Evolutionary conservation across 1,140 invertebrate genomes (phyloP).

Genomic region (Pissodes strobi): DNA sequence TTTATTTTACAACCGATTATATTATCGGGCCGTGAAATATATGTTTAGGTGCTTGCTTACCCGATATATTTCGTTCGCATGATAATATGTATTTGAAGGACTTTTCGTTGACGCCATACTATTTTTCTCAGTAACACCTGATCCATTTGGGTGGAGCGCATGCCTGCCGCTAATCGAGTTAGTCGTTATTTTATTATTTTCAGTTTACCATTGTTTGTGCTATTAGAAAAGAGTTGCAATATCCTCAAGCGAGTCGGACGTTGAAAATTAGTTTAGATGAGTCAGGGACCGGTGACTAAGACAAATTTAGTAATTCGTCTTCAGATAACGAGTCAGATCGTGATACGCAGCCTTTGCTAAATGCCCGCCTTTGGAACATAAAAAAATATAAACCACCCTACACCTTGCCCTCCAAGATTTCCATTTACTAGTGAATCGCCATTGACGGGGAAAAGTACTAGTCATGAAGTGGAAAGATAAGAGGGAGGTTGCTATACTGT

Average conservation of each 20-base stretch:
- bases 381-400: not conserved
- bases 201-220: too few relatives aligned
- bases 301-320: not conserved
- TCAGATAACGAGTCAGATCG: not conserved
- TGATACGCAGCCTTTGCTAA: constrained; percentile 1
- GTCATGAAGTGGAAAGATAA: too few relatives aligned
- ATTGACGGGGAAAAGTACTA: not conserved
- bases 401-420: too few relatives aligned
- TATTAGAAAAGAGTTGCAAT: not conserved
- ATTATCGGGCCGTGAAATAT: not conserved
- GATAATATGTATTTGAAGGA: not conserved
- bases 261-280: not conserved
- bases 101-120: not conserved
- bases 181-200: not conserved
- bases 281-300: not conserved
- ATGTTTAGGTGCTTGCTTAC: not conserved
- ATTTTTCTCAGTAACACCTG: not conserved
- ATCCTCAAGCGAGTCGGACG: not conserved
- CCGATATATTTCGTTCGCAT: not conserved
- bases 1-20: not conserved
- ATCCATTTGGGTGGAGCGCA: too few relatives aligned
- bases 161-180: not conserved
- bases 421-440: not conserved
- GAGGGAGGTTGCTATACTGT: not conserved
- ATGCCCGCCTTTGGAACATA: not conserved